Percentiles rank a stretch among this genome's conserved stretches.
Evolutionary conservation across 2,113 vertebrate species (phyloP).

Genomic region (Triplophysa dalaica): DNA sequence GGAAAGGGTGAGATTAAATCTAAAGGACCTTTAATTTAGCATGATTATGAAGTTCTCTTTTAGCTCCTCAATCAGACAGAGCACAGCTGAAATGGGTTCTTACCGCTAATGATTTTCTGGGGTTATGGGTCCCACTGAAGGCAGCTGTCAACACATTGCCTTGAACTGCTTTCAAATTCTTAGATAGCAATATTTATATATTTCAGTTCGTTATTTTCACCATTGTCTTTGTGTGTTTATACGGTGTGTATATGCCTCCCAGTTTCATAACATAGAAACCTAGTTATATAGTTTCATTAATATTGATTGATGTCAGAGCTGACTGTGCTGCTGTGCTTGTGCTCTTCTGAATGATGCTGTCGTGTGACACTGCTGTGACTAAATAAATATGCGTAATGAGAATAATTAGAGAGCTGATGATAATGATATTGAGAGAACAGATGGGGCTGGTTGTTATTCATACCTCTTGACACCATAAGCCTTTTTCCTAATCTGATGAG

Average conservation of each 20-base stretch:
- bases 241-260: too few relatives aligned
- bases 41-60: conserved; percentile 75
- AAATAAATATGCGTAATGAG: conserved; percentile 55
- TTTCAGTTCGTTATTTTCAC: conserved; percentile 8
- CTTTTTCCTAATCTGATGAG: conserved; percentile 35
- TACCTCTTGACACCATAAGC: conserved; percentile 46
- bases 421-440: conserved; percentile 53
- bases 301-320: background rate
- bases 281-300: background rate
- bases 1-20: conserved; percentile 69
- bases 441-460: conserved; percentile 53
- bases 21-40: conserved; percentile 76
- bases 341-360: conserved; percentile 7
- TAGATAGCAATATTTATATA: background rate
- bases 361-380: conserved; percentile 27
- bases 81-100: conserved; percentile 63
- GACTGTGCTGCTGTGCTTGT: background rate
- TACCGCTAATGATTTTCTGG: conserved; percentile 67
- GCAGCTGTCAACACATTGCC: conserved; percentile 1
- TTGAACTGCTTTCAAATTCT: conserved; percentile 14
- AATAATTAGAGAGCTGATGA: conserved; percentile 56
- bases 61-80: conserved; percentile 68
- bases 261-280: too few relatives aligned
- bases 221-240: background rate
- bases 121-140: conserved; percentile 53